Conservation (phyloP, 2,888 invertebrate species). For the Tineola bisselliella region DNA sequence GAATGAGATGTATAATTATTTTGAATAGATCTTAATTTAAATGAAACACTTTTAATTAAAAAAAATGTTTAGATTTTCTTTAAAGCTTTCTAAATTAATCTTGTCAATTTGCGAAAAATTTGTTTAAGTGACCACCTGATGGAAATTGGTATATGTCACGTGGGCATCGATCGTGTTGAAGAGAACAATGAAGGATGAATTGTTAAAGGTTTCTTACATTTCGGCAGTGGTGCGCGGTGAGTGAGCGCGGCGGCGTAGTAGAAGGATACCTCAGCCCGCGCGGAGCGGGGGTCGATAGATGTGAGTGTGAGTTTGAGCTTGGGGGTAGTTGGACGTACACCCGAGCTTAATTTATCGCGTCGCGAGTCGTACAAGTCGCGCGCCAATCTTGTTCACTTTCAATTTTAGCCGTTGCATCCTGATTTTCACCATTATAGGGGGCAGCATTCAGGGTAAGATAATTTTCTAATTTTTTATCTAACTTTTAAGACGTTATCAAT, state of each 20-base stretch:
- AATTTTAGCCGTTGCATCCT: neutral
- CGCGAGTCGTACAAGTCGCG: constrained; percentile 18
- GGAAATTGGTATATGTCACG: constrained; percentile 19
- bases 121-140: constrained; percentile 14
- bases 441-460: neutral
- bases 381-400: neutral
- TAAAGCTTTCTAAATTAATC: too few relatives aligned
- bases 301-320: constrained; percentile 37
- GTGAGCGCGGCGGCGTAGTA: constrained; percentile 39
- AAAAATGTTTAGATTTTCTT: too few relatives aligned
- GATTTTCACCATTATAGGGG: neutral
- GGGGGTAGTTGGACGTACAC: constrained; percentile 31
- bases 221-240: constrained; percentile 48
- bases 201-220: constrained; percentile 49
- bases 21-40: too few relatives aligned
- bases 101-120: neutral
- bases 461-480: neutral
- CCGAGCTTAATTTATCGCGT: constrained; percentile 19
- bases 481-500: neutral
- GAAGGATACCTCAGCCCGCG: constrained; percentile 23
- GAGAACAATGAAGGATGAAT: constrained; percentile 51
- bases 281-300: constrained; percentile 51
- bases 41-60: too few relatives aligned
- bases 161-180: constrained; percentile 15
- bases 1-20: too few relatives aligned